phyloP scores from a whole-genome alignment of 2,797 vertebrate species.

The Galaxias olidus region DNA sequence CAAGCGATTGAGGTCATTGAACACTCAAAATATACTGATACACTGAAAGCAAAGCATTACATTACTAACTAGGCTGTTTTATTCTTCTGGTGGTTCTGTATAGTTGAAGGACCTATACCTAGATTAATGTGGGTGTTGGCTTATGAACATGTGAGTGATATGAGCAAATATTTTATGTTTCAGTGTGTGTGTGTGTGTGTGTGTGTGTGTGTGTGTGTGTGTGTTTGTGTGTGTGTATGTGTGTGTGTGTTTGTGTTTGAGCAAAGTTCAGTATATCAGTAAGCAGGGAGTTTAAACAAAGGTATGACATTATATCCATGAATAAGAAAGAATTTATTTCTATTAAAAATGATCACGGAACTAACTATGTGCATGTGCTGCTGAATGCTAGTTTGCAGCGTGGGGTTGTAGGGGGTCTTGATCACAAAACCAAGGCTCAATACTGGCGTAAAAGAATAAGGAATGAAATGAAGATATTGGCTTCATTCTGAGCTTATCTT shows the following conservation, averaged over 20 bases:
- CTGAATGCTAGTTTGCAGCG: too few relatives aligned
- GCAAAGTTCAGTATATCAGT: too few relatives aligned
- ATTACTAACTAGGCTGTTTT: slow-evolving; percentile 35
- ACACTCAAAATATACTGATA: slow-evolving; percentile 43
- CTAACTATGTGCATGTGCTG: too few relatives aligned
- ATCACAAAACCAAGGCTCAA: too few relatives aligned
- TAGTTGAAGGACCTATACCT: slow-evolving; percentile 46
- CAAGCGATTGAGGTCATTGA: slow-evolving; percentile 17
- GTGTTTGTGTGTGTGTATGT: slow-evolving; percentile 11
- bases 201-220: neutral
- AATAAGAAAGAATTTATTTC: too few relatives aligned
- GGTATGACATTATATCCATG: too few relatives aligned
- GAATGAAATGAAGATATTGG: too few relatives aligned
- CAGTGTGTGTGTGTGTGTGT: neutral
- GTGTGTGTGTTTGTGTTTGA: slow-evolving; percentile 7
- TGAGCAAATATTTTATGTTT: slow-evolving; percentile 44
- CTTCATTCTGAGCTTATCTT: too few relatives aligned
- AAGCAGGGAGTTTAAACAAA: too few relatives aligned
- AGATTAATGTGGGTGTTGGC: slow-evolving; percentile 51
- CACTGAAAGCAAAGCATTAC: slow-evolving; percentile 33
- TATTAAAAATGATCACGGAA: too few relatives aligned
- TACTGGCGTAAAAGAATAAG: too few relatives aligned
- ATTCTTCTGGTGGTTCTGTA: slow-evolving; percentile 33
- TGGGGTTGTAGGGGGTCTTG: too few relatives aligned
- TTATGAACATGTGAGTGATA: slow-evolving; percentile 29